Evolutionary conservation across 2,888 invertebrate genomes (phyloP), one percentile per base, ranked within the genome.

Genomic region (Pristionchus japonicus): DNA sequence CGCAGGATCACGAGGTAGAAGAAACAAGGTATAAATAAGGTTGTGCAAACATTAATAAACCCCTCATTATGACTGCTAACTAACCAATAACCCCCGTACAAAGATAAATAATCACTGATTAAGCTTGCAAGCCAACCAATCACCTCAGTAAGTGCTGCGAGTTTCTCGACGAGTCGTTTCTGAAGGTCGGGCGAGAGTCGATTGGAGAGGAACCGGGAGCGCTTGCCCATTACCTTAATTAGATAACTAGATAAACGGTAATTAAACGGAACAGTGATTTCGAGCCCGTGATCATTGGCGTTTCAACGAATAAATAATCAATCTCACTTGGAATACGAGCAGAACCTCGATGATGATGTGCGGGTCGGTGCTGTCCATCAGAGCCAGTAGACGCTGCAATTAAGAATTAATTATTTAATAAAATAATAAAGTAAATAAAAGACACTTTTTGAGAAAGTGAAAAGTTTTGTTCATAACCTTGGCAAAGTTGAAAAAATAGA

Each of bases 141-240:
- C 23, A 90, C 89, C 89, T 89, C 88, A 43, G 92, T 92, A 67
- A 93, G 92, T 7, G 93, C 92, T 7, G 91, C 92, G 27, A 93
- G 89, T 43, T 90, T 91, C n/a, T 90, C 88, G 31, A 90, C 91
- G 31, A 93, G 89, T 9, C 88, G 40, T 34, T 86, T 88, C 87
- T 92, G 91, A 27, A 92, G 90, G 9, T 89, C 89, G 20, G 87
- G 88, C 9, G 86, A 47, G 13, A 92, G 89, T 17, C 92, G 87
- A 43, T 88, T 89, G 11, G 91, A 90, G 37, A 93, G 89, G 88
- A 90, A 93, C n/a, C 93, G 92, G 15, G 93, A 93, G 49, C 92
- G 90, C 88, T 93, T 93, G 87, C 92, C 91, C 88, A 93, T 92
- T 17, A 91, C 90, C 88, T 87, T 3, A 17, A 77, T 23, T 40